These are phyloP conservation scores for Mercenaria mercenaria DNA, from an alignment of 1,140 invertebrate species.

Conservation along the genomic window DNA sequence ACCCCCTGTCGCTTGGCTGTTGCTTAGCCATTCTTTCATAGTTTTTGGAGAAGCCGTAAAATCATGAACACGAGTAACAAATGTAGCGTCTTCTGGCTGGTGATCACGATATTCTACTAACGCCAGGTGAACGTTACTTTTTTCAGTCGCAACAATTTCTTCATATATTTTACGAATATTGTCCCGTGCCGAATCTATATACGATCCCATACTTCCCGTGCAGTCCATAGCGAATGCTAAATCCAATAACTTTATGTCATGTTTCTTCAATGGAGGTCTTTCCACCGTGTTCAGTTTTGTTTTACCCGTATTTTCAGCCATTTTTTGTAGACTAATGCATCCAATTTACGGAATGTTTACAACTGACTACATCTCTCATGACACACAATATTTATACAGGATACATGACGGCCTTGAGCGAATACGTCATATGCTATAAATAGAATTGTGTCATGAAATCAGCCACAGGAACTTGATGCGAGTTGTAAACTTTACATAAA, in stretches of 20 bases:
- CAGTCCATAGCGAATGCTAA: conserved; percentile 82
- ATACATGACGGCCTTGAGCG: no score
- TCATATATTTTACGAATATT: conserved; percentile 82
- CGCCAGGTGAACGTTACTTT: conserved; percentile 78
- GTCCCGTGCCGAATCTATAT: conserved; percentile 76
- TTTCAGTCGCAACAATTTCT: conserved; percentile 79
- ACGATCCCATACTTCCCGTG: conserved; percentile 81
- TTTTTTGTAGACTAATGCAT: background rate
- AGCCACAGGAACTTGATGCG: no score
- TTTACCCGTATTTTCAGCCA: background rate
- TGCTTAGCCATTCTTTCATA: conserved; percentile 80
- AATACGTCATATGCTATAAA: no score
- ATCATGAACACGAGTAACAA: conserved; percentile 79
- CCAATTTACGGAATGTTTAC: no score
- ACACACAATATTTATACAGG: no score
- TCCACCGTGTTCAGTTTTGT: conserved; percentile 16
- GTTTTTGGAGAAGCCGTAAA: conserved; percentile 77
- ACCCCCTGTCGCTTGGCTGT: conserved; percentile 76
- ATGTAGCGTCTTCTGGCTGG: conserved; percentile 78
- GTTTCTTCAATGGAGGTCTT: conserved; percentile 67
- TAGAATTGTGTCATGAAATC: no score
- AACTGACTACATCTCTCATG: no score
- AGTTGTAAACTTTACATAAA: no score
- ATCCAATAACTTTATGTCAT: conserved; percentile 74
- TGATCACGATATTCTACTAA: conserved; percentile 83